These are phyloP conservation scores for Abramis brama DNA, from an alignment of 2,113 vertebrate species.

Conservation along the genomic window DNA sequence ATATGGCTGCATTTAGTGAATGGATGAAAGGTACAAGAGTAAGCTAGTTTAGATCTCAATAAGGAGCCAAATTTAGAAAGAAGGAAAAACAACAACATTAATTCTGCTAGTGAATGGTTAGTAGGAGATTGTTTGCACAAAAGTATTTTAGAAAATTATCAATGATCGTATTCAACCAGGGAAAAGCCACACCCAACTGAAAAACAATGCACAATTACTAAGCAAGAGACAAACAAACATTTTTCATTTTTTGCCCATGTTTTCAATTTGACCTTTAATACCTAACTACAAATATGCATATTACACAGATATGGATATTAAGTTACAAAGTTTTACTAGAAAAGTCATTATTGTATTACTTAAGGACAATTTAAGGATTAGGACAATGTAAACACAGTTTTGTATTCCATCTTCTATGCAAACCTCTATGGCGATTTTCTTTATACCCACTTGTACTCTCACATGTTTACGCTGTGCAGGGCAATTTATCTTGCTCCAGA, in stretches of 20 bases:
- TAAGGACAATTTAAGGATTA: no score
- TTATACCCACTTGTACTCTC: background rate
- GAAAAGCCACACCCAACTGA: background rate
- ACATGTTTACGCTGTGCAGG: constrained; percentile 72
- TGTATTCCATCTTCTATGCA: background rate
- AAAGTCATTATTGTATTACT: no score
- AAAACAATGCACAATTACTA: background rate
- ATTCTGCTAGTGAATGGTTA: background rate
- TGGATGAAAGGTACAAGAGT: constrained; percentile 76
- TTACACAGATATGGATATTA: background rate
- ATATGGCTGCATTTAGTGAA: constrained; percentile 74
- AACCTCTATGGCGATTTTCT: background rate
- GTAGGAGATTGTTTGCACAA: background rate
- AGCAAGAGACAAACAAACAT: no score
- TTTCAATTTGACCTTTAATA: no score
- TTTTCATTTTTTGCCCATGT: no score
- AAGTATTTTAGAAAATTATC: background rate
- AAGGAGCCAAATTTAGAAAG: background rate
- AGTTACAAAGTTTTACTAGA: no score
- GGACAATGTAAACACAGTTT: background rate
- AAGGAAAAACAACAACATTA: background rate
- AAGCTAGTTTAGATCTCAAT: background rate
- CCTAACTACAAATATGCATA: background rate
- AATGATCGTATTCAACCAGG: background rate
- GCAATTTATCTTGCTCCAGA: constrained; percentile 84